Evolutionary conservation across 2,888 invertebrate species (phyloP), one percentile per base, ranked within the genome.

Genomic region (Scaptomyza reducta): DNA sequence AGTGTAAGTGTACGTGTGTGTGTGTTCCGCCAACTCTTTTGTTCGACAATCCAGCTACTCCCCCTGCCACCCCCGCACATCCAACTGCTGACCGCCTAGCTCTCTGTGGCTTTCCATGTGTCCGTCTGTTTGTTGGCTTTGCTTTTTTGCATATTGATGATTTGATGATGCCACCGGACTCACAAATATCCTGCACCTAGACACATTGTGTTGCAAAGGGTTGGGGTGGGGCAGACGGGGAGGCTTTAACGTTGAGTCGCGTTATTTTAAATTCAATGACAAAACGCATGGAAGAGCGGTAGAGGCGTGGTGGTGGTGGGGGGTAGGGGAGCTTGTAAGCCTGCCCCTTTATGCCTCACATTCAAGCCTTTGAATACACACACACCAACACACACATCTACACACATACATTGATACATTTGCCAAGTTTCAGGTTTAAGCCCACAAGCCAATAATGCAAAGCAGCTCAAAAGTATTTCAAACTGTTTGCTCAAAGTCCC

Each of bases 381-480:
- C 45, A 27, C 40, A 41, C 51, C 56, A 22, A 60, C 38, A 45
- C 42, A 16, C 7, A 29, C 13, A 31, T 3, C 16, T 4, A 27
- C n/a, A 45, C 10, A 41, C 25, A 58, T 14, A 50, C 53, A 10
- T 10, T 0, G 0, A 10, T 31, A 31, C 10, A 31, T 10, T 50
- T 58, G 62, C 74, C 29, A 54, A 46, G 41, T 40, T 35, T 58
- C 13, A 16, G 50, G 50, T 57, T 64, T 68, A 77, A 77, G 82
- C 79, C 87, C 75, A 66, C 75, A 82, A 82, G 85, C 86, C 64
- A 76, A 85, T 85, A 85, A 84, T 87, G 85, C 83, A 84, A 84
- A 84, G 64, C 83, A 85, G 87, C 83, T 87, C 77, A 60, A 76
- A 87, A 87, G 83, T 79, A 84, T 84, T 84, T 56, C 65, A 87